phyloP scores from a whole-genome alignment of 2,888 invertebrate genomes.

The Magallana nippona region DNA sequence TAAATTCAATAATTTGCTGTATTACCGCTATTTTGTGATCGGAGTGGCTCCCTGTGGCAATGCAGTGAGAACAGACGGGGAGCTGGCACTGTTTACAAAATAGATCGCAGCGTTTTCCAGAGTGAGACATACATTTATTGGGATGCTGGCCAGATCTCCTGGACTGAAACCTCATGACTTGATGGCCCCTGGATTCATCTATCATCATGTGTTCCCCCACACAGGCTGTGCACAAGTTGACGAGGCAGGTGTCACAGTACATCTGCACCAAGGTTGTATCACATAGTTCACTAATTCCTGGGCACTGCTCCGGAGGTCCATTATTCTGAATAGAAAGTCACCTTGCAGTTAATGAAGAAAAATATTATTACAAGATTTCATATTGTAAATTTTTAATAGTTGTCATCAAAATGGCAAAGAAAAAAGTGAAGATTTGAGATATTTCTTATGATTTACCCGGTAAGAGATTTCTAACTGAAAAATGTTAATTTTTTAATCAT shows the following conservation, averaged over 20 bases:
- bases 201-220: not conserved
- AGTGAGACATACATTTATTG: not conserved
- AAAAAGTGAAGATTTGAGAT: too few relatives aligned
- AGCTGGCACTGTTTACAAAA: not conserved
- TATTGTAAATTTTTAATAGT: too few relatives aligned
- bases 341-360: too few relatives aligned
- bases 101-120: not conserved
- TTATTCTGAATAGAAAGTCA: not conserved
- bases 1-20: not conserved
- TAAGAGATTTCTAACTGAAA: too few relatives aligned
- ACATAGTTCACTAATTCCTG: not conserved
- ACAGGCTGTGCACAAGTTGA: not conserved
- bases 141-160: not conserved
- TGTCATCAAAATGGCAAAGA: too few relatives aligned
- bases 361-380: too few relatives aligned
- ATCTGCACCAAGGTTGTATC: not conserved
- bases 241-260: not conserved
- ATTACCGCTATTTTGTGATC: not conserved
- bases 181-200: not conserved
- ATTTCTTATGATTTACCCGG: too few relatives aligned
- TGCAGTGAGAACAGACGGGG: not conserved
- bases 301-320: not conserved
- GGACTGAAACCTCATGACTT: not conserved
- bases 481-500: too few relatives aligned
- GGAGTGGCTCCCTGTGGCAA: not conserved